A percentile compares a stretch with the other conserved stretches of the same genome.
phyloP scores from a whole-genome alignment of 1,140 invertebrate species.

The Ridgeia piscesae region DNA sequence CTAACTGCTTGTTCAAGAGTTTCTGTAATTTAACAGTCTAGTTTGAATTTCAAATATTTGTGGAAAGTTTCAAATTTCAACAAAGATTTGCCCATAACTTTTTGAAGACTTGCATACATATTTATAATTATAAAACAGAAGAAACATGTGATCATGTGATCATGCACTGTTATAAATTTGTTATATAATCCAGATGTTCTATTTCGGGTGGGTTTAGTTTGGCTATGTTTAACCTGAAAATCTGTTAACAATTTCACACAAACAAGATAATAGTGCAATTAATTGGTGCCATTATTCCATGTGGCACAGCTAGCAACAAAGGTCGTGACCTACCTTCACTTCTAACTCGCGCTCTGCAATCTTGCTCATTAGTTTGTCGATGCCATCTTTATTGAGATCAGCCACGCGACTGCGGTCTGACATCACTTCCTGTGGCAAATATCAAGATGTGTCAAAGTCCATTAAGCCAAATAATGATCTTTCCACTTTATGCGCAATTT shows the following conservation, averaged over 20 bases:
- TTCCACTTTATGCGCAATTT: no score
- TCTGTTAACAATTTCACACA: neutral
- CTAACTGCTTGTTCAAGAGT: neutral
- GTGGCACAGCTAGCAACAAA: neutral
- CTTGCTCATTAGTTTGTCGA: slow-evolving; percentile 31
- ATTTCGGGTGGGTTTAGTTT: neutral
- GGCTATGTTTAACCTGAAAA: neutral
- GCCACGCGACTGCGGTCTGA: slow-evolving; percentile 34
- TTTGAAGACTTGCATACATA: neutral
- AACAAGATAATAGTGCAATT: neutral
- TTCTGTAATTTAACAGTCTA: no score
- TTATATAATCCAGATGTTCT: neutral
- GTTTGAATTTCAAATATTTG: no score
- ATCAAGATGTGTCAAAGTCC: neutral
- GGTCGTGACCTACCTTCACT: slow-evolving; percentile 28
- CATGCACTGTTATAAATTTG: no score
- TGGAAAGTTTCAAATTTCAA: no score
- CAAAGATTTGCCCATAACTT: no score
- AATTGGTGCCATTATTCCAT: neutral
- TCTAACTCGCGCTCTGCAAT: slow-evolving; percentile 37
- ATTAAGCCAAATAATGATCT: no score
- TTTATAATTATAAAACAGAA: neutral
- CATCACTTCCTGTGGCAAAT: slow-evolving; percentile 34
- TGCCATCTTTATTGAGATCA: slow-evolving; percentile 31
- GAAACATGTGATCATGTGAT: neutral